Conservation (phyloP, 2,888 invertebrate genomes). For the Torymus texanus region DNA sequence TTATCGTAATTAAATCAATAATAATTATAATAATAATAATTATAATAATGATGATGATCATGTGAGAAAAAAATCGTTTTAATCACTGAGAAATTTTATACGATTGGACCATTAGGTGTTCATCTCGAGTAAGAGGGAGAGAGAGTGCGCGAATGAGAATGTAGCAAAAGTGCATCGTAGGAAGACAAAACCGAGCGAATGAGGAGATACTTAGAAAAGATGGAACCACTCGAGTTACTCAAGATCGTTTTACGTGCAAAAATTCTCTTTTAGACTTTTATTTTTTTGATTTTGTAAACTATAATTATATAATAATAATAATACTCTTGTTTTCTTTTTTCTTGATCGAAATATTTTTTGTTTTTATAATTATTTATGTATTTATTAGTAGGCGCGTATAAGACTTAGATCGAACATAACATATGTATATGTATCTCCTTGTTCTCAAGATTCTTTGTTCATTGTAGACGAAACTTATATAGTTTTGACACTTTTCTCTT, state of each 20-base stretch:
- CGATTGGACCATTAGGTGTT: conserved; percentile 62
- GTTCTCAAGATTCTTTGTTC: conserved; percentile 4
- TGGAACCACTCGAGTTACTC: conserved; percentile 3
- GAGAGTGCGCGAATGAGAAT: conserved; percentile 34
- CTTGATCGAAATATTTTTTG: conserved; percentile 4
- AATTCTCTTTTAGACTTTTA: neutral
- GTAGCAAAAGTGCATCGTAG: neutral
- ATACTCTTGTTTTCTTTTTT: conserved; percentile 23
- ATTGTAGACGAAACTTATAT: conserved; percentile 4
- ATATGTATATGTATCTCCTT: neutral
- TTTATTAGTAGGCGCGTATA: conserved; percentile 11
- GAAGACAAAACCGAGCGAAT: neutral
- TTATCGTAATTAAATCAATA: no score
- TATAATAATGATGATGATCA: conserved; percentile 18
- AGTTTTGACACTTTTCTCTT: conserved; percentile 23
- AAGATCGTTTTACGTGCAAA: neutral
- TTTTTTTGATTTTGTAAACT: conserved; percentile 12
- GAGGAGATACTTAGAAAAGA: conserved; percentile 6
- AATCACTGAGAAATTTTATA: conserved; percentile 51
- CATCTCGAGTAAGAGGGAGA: conserved; percentile 51
- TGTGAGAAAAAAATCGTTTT: conserved; percentile 18
- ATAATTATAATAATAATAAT: conserved; percentile 29
- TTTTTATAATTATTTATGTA: conserved; percentile 24
- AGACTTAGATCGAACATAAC: neutral
- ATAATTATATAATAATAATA: neutral